These are phyloP conservation scores for Dendrolimus kikuchii DNA, from an alignment of 1,140 invertebrate species.

Conservation along the genomic window DNA sequence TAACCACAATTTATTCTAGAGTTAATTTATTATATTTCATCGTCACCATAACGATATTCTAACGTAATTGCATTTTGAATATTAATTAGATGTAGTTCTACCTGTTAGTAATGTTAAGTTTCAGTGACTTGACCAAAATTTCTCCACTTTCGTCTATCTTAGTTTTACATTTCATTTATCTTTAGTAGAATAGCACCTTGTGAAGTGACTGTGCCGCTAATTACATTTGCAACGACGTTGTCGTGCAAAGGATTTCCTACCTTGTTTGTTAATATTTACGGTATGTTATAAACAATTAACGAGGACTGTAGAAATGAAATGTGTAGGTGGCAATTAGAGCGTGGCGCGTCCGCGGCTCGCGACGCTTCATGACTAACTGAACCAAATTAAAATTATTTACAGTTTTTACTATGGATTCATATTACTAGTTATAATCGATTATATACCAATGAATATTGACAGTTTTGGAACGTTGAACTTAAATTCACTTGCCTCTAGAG, in stretches of 20 bases:
- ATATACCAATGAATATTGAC: no score
- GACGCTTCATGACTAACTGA: slow-evolving; percentile 49
- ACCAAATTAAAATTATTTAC: slow-evolving; percentile 55
- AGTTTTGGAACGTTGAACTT: neutral
- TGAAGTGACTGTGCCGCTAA: slow-evolving; percentile 42
- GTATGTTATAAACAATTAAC: slow-evolving; percentile 35
- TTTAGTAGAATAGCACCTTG: slow-evolving; percentile 38
- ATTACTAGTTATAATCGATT: slow-evolving; percentile 20
- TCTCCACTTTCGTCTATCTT: slow-evolving; percentile 18
- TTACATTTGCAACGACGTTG: slow-evolving; percentile 34
- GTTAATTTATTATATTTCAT: neutral
- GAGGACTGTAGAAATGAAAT: slow-evolving; percentile 54
- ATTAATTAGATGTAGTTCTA: no score
- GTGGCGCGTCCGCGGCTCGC: slow-evolving; percentile 37
- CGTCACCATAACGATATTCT: no score
- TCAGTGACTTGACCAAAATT: slow-evolving; percentile 16
- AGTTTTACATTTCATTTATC: slow-evolving; percentile 43
- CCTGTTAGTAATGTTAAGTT: no score
- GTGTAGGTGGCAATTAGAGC: slow-evolving; percentile 51
- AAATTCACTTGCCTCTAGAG: no score
- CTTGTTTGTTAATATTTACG: slow-evolving; percentile 45
- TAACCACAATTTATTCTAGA: neutral
- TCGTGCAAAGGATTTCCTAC: slow-evolving; percentile 33
- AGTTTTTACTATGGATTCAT: slow-evolving; percentile 36
- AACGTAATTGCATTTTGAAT: no score